Evolutionary conservation across 2,888 invertebrate species (phyloP).

Genomic region (Ischnura elegans): DNA sequence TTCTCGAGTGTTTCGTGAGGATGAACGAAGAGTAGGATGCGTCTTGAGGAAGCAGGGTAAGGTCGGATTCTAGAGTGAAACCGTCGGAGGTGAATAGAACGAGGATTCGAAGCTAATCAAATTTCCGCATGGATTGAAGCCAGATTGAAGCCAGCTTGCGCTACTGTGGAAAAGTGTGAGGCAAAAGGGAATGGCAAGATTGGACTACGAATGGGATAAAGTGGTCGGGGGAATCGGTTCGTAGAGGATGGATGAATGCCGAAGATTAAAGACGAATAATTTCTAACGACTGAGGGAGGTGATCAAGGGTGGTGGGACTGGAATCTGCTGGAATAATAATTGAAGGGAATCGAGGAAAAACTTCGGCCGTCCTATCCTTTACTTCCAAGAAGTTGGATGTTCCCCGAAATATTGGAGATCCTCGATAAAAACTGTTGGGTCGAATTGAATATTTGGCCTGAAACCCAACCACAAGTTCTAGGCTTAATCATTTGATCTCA

Average conservation of each 20-base stretch:
- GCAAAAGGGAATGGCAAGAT: neutral
- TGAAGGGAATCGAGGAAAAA: neutral
- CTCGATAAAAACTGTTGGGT: neutral
- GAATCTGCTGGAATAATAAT: neutral
- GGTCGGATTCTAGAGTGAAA: neutral
- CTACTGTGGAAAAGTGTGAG: neutral
- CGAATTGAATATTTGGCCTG: neutral
- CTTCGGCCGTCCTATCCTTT: no score
- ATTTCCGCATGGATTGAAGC: neutral
- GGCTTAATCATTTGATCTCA: neutral
- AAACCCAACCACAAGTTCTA: neutral
- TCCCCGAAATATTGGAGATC: neutral
- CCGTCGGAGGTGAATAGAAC: neutral
- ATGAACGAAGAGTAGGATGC: neutral
- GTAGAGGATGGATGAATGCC: neutral
- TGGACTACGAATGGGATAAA: neutral
- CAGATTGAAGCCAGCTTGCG: no score
- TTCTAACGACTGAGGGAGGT: neutral
- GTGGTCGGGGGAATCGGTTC: neutral
- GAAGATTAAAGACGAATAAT: conserved; percentile 4
- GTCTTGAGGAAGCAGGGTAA: neutral
- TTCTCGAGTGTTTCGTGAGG: neutral
- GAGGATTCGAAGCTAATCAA: neutral
- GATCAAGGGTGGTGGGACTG: neutral
- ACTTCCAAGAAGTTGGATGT: neutral